Base-by-base conservation (phyloP, 2,888 invertebrate genomes). In the Colostygia pectinataria region DNA sequence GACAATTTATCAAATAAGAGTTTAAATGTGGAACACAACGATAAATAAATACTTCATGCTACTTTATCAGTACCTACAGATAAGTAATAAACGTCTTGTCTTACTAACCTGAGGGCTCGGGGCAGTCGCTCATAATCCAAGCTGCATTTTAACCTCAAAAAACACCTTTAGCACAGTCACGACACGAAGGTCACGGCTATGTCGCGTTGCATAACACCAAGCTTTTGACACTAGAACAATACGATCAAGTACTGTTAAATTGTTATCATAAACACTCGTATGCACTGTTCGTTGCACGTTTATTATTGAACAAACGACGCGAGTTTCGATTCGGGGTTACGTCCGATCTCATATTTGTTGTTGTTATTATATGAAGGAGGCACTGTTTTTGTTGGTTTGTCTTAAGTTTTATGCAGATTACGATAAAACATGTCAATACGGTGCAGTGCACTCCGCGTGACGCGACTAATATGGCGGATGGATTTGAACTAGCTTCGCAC, bases 401-500 rank as follows among this genome's bases (percentile, higher is more conserved):
- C 78, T 79, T 81, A 77, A 72, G 75, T 80, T 83, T 72, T 77
- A 74, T 80, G 71, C 74, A 80, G 71, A 84, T 88, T 84, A 82
- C 84, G 86, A 81, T 77, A 85, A 86, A 88, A 88, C 87, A 87
- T 88, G 83, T 73, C 79, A 86, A 83, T 80, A 80, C 79, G 81
- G 86, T 77, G 76, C 87, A 83, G 83, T 83, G 85, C 86, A 87
- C 81, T 84, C 80, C 86, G 87, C 77, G 83, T 81, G 88, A 88
- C 87, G 86, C 88, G 87, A 87, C 87, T 86, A 90, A 90, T 87
- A 90, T 90, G 89, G 89, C 90, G 88, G 89, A 86, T 83, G 88
- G 80, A 81, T 87, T 87, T 77, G 78, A 86, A 90, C 89, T 89
- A 61, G 58, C 61, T 56, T 40, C 49, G 53, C 53, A 89, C 88